Evolutionary conservation across 2,113 vertebrate species (phyloP), one percentile per base, ranked within the genome.

Genomic region (Pongo abelii): DNA sequence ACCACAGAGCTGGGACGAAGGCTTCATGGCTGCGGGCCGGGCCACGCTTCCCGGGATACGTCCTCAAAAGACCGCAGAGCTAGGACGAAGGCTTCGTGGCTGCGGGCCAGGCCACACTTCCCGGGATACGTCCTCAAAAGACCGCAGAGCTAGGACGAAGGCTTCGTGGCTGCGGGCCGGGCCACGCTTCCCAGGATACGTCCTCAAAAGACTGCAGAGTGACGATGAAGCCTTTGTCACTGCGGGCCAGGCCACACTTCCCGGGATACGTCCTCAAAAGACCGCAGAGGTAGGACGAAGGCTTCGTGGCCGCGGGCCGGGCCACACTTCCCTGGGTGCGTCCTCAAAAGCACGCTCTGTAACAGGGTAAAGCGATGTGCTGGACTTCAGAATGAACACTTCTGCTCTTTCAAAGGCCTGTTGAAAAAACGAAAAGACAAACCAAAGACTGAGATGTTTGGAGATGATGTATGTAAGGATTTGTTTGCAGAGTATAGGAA

Each of bases 81-180:
- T 5, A 18, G 5, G 18, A 43, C 22, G 6, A 70, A 52, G 17
- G 25, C 12, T 55, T 70, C 20, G 27, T 48, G 20, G 17, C 22
- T 3, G 12, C 4, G 23, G 43, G 59, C 27, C 22, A 16, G 61
- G 25, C 61, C 32, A 46, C 69, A 11, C 61, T 40, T 91, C 40
- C n/a, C 27, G 14, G 52, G 84, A 27, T 35, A 27, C 5, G 3
- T n/a, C 46, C 50, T 27, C 35, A 86, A 18, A 70, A 38, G 46
- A 50, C 50, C 1, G 13, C 50, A 50, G 50, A 50, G 50, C 14
- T 12, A 50, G 3, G 16, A 52, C 5, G 16, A 52, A 52, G 50
- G 14, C 4, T 52, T 52, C 4, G 1, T 52, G 14, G 17, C 50
- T 1, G 16, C 1, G 16, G 50, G 50, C 50, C 16, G 0, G 50